Evolutionary conservation across 2,113 vertebrate species (phyloP).

Genomic region (Boulengerochromis microlepis): DNA sequence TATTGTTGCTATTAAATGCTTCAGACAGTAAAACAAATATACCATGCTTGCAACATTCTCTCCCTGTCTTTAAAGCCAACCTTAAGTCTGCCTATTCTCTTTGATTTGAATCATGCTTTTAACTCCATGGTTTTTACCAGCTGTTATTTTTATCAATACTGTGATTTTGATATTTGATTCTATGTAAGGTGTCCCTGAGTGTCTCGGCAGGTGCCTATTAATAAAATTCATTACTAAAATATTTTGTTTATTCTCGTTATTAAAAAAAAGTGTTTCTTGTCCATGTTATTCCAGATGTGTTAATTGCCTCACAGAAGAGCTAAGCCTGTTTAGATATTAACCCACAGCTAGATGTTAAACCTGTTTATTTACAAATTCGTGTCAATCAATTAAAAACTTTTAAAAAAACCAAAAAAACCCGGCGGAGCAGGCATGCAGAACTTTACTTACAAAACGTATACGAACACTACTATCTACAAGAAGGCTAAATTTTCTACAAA

Average conservation of each 20-base stretch:
- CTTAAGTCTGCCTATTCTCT: neutral
- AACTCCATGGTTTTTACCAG: neutral
- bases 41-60: neutral
- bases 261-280: neutral
- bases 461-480: neutral
- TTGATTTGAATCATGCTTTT: neutral
- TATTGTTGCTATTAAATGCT: neutral
- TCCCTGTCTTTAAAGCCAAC: neutral
- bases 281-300: neutral
- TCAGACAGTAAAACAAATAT: neutral
- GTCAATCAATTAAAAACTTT: neutral
- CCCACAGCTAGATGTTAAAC: neutral
- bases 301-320: neutral
- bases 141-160: neutral
- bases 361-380: neutral
- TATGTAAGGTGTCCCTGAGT: fast-evolving
- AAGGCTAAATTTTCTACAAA: neutral
- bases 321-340: neutral
- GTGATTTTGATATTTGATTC: neutral
- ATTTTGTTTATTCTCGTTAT: neutral
- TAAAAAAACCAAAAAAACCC: fast-evolving
- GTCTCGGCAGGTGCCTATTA: fast-evolving
- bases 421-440: neutral
- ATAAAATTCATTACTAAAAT: neutral
- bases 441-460: neutral